Evolutionary conservation across 1,140 invertebrate species (phyloP).

Genomic region (Trichonephila clavata): DNA sequence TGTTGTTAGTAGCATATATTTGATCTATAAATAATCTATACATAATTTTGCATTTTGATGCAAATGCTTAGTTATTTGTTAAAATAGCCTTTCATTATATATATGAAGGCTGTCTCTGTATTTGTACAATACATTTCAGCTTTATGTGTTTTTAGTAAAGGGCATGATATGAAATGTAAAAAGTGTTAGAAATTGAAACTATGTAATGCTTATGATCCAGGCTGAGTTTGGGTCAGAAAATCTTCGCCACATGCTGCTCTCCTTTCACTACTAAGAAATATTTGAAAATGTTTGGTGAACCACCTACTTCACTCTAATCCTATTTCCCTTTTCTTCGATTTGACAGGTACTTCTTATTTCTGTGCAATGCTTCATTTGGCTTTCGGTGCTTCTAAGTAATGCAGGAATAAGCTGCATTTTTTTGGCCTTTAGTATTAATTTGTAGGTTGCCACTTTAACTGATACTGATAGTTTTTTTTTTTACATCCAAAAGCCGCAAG

Average conservation of each 20-base stretch:
- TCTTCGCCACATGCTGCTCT: conserved; percentile 66
- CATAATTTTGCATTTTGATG: too few relatives aligned
- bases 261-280: conserved; percentile 71
- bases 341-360: conserved; percentile 63
- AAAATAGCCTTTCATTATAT: too few relatives aligned
- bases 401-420: neutral
- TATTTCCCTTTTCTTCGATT: neutral
- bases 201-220: conserved; percentile 67
- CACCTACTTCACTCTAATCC: conserved; percentile 70
- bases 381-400: neutral
- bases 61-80: too few relatives aligned
- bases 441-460: conserved; percentile 2
- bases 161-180: neutral
- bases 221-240: conserved; percentile 69
- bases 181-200: neutral
- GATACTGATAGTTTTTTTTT: too few relatives aligned
- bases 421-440: conserved; percentile 5
- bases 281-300: conserved; percentile 63
- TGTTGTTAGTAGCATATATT: too few relatives aligned
- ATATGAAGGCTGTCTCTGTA: too few relatives aligned
- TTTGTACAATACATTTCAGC: too few relatives aligned
- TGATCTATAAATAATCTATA: too few relatives aligned
- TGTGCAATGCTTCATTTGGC: conserved; percentile 23
- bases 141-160: too few relatives aligned
- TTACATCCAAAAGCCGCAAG: too few relatives aligned